phyloP scores from a whole-genome alignment of 2,888 invertebrate genomes.

The Ethmia dodecea region DNA sequence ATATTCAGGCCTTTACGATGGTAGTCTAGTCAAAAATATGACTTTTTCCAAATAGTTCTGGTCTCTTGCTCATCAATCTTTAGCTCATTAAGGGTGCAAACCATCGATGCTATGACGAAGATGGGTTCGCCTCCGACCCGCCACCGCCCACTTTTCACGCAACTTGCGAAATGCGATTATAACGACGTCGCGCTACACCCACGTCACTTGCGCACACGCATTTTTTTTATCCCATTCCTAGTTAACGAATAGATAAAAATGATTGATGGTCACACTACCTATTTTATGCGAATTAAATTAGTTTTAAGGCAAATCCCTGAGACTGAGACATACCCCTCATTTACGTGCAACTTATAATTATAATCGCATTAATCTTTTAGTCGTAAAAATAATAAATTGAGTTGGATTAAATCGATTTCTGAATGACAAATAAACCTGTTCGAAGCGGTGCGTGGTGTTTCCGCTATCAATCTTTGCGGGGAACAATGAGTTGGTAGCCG shows the following conservation, averaged over 20 bases:
- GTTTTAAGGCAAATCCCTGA: conserved; percentile 26
- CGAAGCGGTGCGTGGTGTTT: conserved; percentile 45
- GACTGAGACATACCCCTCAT: too few relatives aligned
- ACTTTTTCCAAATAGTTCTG: too few relatives aligned
- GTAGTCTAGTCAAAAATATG: too few relatives aligned
- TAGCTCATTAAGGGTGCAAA: conserved; percentile 45
- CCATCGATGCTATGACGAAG: conserved; percentile 36
- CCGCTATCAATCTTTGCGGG: conserved; percentile 62
- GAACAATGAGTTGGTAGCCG: conserved; percentile 46
- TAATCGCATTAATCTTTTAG: conserved; percentile 49
- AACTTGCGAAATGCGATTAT: conserved; percentile 61
- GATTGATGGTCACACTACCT: conserved; percentile 45
- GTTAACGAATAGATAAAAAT: conserved; percentile 48
- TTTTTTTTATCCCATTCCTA: conserved; percentile 38
- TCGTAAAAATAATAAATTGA: conserved; percentile 22
- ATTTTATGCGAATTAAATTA: conserved; percentile 38
- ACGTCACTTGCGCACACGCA: conserved; percentile 28
- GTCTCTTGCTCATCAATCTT: conserved; percentile 41
- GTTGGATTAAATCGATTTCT: conserved; percentile 24
- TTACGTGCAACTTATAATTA: conserved; percentile 41
- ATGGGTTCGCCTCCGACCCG: conserved; percentile 29
- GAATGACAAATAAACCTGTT: conserved; percentile 51
- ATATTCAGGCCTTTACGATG: too few relatives aligned
- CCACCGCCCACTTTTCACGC: conserved; percentile 60
- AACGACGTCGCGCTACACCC: conserved; percentile 63